Evolutionary conservation across 2,888 invertebrate species (phyloP).

Genomic region (Aporophyla lueneburgensis): DNA sequence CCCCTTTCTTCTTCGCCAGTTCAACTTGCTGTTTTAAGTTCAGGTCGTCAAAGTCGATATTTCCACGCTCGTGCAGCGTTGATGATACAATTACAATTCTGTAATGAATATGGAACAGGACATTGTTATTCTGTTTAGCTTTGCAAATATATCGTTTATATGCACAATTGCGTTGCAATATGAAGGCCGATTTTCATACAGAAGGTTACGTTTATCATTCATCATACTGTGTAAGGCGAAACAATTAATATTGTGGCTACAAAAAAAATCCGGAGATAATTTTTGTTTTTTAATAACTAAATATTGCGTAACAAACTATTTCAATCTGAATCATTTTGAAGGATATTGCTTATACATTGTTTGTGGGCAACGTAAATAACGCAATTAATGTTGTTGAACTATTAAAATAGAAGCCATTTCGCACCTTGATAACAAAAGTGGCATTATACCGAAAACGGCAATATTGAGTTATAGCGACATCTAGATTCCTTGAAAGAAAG

Average conservation of each 20-base stretch:
- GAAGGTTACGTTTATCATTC: background rate
- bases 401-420: too few species aligned
- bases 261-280: background rate
- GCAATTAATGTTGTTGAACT: too few species aligned
- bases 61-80: conserved; percentile 92
- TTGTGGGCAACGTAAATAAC: too few species aligned
- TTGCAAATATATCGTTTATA: background rate
- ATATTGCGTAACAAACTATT: too few species aligned
- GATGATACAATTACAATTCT: conserved; percentile 94
- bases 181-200: background rate
- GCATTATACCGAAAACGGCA: too few species aligned
- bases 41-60: conserved; percentile 92
- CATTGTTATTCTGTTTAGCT: conserved; percentile 23
- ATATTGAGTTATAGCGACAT: too few species aligned
- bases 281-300: background rate
- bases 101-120: conserved; percentile 64
- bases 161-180: background rate
- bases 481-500: too few species aligned
- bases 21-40: conserved; percentile 90
- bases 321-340: too few species aligned
- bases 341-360: too few species aligned
- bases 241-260: background rate
- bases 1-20: conserved; percentile 78
- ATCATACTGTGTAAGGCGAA: background rate
- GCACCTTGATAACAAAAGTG: too few species aligned